A percentile compares a stretch with the other conserved stretches of the same genome.
These are phyloP conservation scores for Peromyscus leucopus DNA, from an alignment of 2,113 vertebrate species.

Conservation along the genomic window DNA sequence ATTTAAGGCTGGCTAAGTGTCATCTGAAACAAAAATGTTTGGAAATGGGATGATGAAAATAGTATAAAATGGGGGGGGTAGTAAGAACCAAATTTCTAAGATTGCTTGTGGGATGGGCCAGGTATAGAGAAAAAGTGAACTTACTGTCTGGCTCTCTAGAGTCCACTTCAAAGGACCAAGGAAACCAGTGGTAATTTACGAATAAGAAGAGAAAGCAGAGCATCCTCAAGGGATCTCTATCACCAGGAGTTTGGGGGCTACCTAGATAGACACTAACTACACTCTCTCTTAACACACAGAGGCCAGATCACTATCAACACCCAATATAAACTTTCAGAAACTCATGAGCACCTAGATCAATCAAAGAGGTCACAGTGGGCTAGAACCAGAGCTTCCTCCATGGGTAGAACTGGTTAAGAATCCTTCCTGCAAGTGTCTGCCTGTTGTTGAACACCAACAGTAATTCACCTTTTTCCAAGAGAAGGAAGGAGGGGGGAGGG, in stretches of 20 bases:
- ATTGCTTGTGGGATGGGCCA: neutral
- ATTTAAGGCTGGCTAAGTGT: neutral
- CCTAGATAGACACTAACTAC: neutral
- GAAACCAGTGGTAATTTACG: neutral
- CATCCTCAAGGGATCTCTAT: neutral
- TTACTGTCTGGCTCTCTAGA: neutral
- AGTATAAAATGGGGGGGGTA: neutral
- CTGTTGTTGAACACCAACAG: neutral
- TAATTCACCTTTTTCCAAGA: neutral
- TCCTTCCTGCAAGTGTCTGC: neutral
- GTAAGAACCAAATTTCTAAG: neutral
- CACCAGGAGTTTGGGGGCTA: neutral
- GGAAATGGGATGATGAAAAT: neutral
- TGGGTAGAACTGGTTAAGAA: neutral
- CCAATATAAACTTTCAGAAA: neutral
- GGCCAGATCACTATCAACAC: too few species aligned
- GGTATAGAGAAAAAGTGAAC: neutral
- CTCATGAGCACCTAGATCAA: neutral
- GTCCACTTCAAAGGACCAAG: neutral
- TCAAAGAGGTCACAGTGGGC: neutral
- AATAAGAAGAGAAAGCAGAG: neutral
- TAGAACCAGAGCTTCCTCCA: neutral
- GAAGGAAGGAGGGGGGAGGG: neutral
- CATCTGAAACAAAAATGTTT: conserved; percentile 1
- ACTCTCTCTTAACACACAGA: neutral